A percentile compares a stretch with the other conserved stretches of the same genome.
phyloP scores from a whole-genome alignment of 2,113 vertebrate genomes.

The Daboia siamensis region DNA sequence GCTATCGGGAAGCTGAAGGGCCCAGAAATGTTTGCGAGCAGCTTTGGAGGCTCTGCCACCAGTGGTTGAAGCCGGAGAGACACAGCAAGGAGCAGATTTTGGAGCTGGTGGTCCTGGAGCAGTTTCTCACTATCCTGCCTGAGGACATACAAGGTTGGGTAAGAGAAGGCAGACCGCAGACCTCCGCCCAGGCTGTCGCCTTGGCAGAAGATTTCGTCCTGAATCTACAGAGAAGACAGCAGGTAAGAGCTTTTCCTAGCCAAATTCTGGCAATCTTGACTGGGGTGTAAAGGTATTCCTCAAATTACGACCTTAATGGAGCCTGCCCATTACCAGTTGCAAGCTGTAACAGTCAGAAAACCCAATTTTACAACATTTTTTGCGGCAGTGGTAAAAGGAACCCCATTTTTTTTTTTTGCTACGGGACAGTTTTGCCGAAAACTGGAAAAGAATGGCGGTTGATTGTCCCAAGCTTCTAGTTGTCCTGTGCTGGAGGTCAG shows the following conservation, averaged over 20 bases:
- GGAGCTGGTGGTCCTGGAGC: conserved; percentile 7
- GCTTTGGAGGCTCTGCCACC: background rate
- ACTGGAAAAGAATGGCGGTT: too few species aligned
- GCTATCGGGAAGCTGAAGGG: background rate
- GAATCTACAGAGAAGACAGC: background rate
- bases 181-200: background rate
- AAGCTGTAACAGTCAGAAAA: background rate
- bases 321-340: background rate
- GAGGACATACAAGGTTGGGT: conserved; percentile 8
- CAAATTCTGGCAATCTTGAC: background rate
- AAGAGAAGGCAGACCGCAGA: background rate
- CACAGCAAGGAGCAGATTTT: conserved; percentile 4
- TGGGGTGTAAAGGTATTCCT: background rate
- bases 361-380: background rate
- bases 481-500: background rate
- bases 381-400: background rate
- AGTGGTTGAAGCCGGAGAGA: background rate
- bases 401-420: too few species aligned
- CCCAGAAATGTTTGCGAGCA: background rate
- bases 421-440: too few species aligned
- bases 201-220: conserved; percentile 6
- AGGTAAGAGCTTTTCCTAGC: background rate
- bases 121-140: conserved; percentile 16
- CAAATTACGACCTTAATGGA: background rate
- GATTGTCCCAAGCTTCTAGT: background rate